These are phyloP conservation scores for Bugulina stolonifera DNA, from an alignment of 2,888 invertebrate genomes.

Conservation along the genomic window DNA sequence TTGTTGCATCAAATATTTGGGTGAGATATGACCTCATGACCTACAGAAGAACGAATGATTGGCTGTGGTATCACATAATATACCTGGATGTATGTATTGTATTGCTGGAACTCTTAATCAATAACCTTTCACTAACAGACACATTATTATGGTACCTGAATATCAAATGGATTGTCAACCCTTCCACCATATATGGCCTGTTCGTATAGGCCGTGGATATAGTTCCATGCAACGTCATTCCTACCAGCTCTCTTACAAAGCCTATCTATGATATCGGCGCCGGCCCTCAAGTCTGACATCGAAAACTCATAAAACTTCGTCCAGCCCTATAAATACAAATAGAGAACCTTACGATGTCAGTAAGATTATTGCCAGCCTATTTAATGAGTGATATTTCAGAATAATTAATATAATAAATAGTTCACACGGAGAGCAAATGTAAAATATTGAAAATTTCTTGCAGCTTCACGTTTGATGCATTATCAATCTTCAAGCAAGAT, in stretches of 20 bases:
- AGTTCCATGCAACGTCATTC: constrained; percentile 62
- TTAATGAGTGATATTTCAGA: no score
- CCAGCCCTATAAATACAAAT: constrained; percentile 65
- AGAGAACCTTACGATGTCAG: no score
- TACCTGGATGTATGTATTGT: no score
- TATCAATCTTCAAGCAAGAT: no score
- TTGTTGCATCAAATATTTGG: constrained; percentile 51
- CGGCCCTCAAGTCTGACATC: constrained; percentile 71
- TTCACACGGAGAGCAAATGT: no score
- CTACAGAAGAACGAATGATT: constrained; percentile 35
- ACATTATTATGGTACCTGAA: constrained; percentile 37
- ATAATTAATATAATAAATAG: no score
- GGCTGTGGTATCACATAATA: no score
- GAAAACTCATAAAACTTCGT: constrained; percentile 82
- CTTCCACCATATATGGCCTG: constrained; percentile 80
- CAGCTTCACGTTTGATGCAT: no score
- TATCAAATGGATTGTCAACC: constrained; percentile 72
- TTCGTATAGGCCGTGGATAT: constrained; percentile 69
- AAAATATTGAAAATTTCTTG: no score
- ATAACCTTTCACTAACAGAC: no score
- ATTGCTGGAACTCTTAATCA: no score
- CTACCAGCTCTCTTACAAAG: constrained; percentile 50
- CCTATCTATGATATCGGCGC: constrained; percentile 62
- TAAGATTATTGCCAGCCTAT: no score
- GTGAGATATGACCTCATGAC: constrained; percentile 65